Evolutionary conservation across 2,888 invertebrate genomes (phyloP).

Genomic region (Pristionchus arcanus): DNA sequence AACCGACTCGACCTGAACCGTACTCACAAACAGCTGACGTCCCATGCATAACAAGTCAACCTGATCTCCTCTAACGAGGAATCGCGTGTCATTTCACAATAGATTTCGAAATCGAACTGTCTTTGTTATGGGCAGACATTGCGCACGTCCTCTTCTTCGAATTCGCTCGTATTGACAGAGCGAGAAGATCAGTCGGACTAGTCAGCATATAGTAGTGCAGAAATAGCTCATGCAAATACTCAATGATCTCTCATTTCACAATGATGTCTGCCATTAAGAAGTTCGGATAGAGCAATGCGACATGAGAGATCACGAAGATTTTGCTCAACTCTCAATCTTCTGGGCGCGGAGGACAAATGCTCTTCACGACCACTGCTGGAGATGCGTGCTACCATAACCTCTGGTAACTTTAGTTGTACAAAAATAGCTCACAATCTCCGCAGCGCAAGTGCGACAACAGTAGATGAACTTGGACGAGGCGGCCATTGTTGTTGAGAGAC

Average conservation of each 20-base stretch:
- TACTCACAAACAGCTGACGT: not conserved
- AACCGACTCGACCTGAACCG: not conserved
- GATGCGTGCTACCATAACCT: not conserved
- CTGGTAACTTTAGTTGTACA: not conserved
- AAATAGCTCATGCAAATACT: too few species aligned
- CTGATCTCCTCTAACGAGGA: not conserved
- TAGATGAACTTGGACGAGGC: conserved; percentile 14
- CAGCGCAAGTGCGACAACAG: conserved; percentile 32
- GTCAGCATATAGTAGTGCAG: too few species aligned
- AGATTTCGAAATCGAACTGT: not conserved
- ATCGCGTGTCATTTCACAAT: not conserved
- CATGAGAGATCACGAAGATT: too few species aligned
- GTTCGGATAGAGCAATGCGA: too few species aligned
- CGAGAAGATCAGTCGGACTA: not conserved
- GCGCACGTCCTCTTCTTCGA: not conserved
- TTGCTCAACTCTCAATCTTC: too few species aligned
- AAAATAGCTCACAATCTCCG: conserved; percentile 23
- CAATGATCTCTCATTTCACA: too few species aligned
- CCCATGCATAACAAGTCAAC: not conserved
- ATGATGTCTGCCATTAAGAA: too few species aligned
- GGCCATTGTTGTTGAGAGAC: not conserved
- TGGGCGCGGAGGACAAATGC: too few species aligned
- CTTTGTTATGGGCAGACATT: not conserved
- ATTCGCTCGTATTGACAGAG: not conserved
- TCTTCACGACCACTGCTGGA: too few species aligned